Base-by-base conservation (phyloP, 64 coral and sea anemone species). In the Cladopsammia gracilis region DNA sequence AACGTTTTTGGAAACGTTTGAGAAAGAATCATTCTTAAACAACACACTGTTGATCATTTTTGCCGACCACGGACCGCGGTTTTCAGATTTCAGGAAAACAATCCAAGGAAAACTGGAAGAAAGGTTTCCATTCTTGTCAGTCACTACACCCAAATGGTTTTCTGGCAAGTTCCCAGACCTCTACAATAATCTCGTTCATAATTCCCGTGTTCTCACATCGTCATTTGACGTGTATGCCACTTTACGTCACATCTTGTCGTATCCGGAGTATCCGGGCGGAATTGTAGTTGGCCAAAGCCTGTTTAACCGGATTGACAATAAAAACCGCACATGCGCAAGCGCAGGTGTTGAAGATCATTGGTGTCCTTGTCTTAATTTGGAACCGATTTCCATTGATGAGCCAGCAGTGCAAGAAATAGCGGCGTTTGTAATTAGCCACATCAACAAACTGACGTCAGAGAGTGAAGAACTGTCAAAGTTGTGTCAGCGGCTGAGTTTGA, bases 51-150 rank as follows among this genome's bases (percentile, higher is more conserved):
- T 92, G 6, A 26, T 92, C 22, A 86, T 76, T 43, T 69, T 94
- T 24, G 66, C 60, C 43, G 92, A 94, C 57, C 86, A 94, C 67
- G 92, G 92, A 20, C 34, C 23, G 7, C 74, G 92, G 24, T 76
- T 70, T 73, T 51, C 57, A 3, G 75, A 62, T 19, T 16, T 79
- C 1, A 70, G 92, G 44, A 94, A 88, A 23, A 89, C 92, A 25
- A 89, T 89, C 22, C 85, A 94, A 45, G 92, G 92, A 11, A 94
- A 94, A 89, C 86, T 94, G 0, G 85, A 94, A 45, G 92, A 93
- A 48, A 58, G 92, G 47, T 64, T 93, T 20, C 92, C 92, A 15
- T 80, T 58, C 15, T 25, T 94, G 58, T 89, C 85, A 10, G 26
- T 94, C 22, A 81, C 92, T 2, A 25, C 88, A 24, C 92, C 92